phyloP scores from a whole-genome alignment of 2,888 invertebrate species.

The Odontocerum albicorne region DNA sequence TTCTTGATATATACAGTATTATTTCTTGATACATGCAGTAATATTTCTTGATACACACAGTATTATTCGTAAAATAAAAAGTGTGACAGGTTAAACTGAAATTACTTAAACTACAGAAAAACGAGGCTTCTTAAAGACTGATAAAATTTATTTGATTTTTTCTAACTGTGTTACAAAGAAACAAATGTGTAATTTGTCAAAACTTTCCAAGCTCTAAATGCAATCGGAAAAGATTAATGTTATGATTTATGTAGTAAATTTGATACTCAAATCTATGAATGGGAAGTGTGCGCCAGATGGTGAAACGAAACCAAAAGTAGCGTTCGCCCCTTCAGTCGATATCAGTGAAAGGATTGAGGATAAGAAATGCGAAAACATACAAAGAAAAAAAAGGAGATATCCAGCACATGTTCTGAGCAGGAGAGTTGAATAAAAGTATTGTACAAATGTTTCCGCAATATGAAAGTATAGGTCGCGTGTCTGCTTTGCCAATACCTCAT shows the following conservation, averaged over 20 bases:
- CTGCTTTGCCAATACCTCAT: constrained; percentile 11
- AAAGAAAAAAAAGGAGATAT: constrained; percentile 3
- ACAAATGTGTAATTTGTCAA: too few species aligned
- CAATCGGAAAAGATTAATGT: too few species aligned
- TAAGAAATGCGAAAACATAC: not conserved
- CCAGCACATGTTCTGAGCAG: constrained; percentile 1
- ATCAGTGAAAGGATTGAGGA: constrained; percentile 13
- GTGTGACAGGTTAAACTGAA: too few species aligned
- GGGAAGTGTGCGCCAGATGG: not conserved
- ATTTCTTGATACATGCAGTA: too few species aligned
- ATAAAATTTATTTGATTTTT: too few species aligned
- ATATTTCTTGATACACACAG: too few species aligned
- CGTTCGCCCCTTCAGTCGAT: not conserved
- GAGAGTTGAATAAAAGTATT: constrained; percentile 3
- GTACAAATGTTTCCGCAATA: constrained; percentile 1
- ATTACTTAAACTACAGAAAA: too few species aligned
- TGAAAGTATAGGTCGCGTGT: constrained; percentile 18
- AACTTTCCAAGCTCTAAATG: too few species aligned
- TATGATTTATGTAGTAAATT: not conserved
- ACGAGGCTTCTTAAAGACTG: too few species aligned
- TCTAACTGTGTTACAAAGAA: too few species aligned
- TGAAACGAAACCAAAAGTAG: constrained; percentile 6
- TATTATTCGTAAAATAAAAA: too few species aligned
- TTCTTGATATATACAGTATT: too few species aligned
- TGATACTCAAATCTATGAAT: not conserved